Percentiles rank a stretch among this genome's conserved stretches.
These are phyloP conservation scores for Cossypha dichroa DNA, from an alignment of 2,797 vertebrate species.

Conservation along the genomic window DNA sequence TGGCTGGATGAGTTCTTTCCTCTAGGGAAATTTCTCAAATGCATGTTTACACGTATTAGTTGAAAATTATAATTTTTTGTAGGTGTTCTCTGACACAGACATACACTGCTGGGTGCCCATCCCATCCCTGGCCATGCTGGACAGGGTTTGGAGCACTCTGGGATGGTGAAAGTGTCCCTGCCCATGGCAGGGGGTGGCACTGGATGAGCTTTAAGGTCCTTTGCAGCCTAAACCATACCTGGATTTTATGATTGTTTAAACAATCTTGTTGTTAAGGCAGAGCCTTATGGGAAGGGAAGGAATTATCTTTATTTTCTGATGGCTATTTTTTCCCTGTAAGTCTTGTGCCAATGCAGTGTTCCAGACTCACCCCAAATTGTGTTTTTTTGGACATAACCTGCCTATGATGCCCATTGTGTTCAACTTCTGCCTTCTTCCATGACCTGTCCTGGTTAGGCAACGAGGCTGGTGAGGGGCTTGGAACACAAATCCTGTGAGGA, in stretches of 20 bases:
- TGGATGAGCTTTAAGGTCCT: fast-evolving
- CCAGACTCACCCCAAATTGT: background rate
- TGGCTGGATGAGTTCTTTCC: background rate
- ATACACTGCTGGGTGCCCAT: background rate
- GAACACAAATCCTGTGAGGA: too few relatives aligned
- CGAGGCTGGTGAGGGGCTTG: too few relatives aligned
- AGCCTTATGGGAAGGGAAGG: background rate
- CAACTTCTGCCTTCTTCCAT: background rate
- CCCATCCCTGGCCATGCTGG: too few relatives aligned
- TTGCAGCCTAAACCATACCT: background rate
- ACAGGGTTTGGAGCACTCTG: fast-evolving
- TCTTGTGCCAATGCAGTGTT: fast-evolving
- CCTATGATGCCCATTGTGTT: background rate
- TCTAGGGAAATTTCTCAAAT: background rate
- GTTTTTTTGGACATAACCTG: background rate
- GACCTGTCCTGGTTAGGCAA: too few relatives aligned
- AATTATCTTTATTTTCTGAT: background rate
- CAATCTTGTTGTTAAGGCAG: background rate
- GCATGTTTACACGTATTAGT: background rate
- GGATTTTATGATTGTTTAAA: background rate
- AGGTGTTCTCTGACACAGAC: background rate
- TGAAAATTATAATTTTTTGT: background rate
- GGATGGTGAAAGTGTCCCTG: background rate
- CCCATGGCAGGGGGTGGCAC: background rate
- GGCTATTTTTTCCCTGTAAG: background rate